Percentiles rank a stretch among this genome's conserved stretches.
Conservation (phyloP, 2,113 vertebrate species). For the Alosa alosa region DNA sequence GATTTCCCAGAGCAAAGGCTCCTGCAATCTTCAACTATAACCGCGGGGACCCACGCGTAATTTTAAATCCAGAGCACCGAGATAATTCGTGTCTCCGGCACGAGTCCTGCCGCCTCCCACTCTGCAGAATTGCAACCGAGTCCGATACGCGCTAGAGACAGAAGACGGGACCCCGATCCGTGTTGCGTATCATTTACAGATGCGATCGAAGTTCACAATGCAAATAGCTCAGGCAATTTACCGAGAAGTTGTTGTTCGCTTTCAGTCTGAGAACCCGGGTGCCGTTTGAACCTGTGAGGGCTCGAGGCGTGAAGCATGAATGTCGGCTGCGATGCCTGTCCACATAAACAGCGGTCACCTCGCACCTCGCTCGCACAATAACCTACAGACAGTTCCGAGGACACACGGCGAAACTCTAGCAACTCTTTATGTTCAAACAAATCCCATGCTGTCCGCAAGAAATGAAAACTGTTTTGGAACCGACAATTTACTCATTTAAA, state of each 20-base stretch:
- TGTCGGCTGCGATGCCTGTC: neutral
- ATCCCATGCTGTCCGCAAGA: neutral
- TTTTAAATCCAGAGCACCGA: neutral
- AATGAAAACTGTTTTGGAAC: neutral
- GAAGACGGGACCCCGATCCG: neutral
- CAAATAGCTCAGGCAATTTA: neutral
- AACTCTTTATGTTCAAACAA: neutral
- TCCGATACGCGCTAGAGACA: neutral
- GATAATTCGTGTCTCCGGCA: neutral
- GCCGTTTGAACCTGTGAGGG: neutral
- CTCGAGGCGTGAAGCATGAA: neutral
- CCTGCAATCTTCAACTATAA: neutral
- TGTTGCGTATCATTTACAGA: neutral
- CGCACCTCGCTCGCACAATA: neutral
- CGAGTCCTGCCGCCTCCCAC: neutral
- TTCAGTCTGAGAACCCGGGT: neutral
- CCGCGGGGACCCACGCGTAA: neutral
- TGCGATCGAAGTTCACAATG: neutral
- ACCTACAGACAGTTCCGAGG: neutral
- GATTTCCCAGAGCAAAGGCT: neutral
- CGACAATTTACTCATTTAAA: neutral
- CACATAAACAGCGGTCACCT: neutral
- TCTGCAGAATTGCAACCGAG: neutral
- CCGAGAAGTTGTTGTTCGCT: neutral
- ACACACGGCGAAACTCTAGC: neutral